Conservation (phyloP, 1,140 invertebrate genomes). For the Brachionus asplanchnoidis region DNA sequence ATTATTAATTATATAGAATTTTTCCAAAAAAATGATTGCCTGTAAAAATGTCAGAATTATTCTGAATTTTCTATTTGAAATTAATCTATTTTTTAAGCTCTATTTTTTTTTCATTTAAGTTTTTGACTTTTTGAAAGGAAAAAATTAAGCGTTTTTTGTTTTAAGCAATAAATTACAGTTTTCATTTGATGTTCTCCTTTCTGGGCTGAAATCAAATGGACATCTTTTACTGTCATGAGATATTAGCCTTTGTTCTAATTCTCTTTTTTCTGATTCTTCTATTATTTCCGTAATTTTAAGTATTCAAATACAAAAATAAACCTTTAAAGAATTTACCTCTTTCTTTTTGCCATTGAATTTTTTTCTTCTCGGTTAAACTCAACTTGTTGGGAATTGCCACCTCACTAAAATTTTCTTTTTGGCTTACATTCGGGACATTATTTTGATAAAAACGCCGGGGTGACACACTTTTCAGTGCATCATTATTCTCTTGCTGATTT, state of each 20-base stretch:
- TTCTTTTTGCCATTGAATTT: conserved; percentile 52
- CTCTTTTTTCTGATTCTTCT: conserved; percentile 2
- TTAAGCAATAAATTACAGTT: background rate
- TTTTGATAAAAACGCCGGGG: background rate
- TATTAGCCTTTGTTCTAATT: background rate
- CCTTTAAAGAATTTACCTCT: conserved; percentile 46
- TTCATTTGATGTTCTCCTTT: background rate
- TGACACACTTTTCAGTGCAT: background rate
- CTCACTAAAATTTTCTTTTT: background rate
- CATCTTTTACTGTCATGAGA: background rate
- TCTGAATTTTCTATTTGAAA: too few relatives aligned
- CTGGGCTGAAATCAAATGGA: background rate
- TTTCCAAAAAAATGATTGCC: too few relatives aligned
- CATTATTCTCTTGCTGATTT: background rate
- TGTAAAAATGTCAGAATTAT: too few relatives aligned
- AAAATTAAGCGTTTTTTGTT: background rate
- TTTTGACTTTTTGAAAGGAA: background rate
- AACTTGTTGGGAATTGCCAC: background rate
- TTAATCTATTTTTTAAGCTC: too few relatives aligned
- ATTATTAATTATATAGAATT: too few relatives aligned
- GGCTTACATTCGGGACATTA: background rate
- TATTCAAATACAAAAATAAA: too few relatives aligned
- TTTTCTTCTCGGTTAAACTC: conserved; percentile 51
- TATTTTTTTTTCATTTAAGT: background rate
- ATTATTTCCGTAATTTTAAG: background rate